phyloP scores from a whole-genome alignment of 2,113 vertebrate species.

The Mionectes macconnelli region DNA sequence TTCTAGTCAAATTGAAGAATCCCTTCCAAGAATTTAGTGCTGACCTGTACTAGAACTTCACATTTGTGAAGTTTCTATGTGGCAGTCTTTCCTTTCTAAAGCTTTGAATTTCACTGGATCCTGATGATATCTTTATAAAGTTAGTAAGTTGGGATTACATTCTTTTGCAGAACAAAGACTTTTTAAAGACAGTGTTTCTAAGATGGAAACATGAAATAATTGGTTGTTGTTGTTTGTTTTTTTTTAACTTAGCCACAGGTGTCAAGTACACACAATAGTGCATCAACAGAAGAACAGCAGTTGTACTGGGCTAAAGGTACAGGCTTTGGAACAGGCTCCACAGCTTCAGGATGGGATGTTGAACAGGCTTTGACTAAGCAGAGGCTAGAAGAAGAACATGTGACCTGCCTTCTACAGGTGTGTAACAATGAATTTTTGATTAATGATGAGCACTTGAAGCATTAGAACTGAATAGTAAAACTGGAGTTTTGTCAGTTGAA shows the following conservation, averaged over 20 bases:
- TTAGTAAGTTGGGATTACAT: neutral
- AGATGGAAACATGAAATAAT: neutral
- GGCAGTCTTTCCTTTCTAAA: neutral
- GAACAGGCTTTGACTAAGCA: constrained; percentile 98
- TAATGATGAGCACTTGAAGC: neutral
- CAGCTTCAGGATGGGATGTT: constrained; percentile 97
- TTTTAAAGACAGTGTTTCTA: neutral
- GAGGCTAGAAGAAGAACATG: constrained; percentile 96
- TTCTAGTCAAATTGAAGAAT: neutral
- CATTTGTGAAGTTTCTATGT: too few species aligned
- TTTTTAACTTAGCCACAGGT: constrained; percentile 81
- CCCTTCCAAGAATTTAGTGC: neutral
- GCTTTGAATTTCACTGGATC: neutral
- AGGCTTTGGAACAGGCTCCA: constrained; percentile 97
- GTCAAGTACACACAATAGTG: constrained; percentile 85
- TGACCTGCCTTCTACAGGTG: constrained; percentile 95
- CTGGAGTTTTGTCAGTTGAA: neutral
- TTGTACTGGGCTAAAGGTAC: constrained; percentile 99
- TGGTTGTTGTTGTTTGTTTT: neutral
- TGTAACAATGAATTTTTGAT: neutral
- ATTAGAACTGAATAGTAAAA: neutral
- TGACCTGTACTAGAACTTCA: neutral
- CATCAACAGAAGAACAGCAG: constrained; percentile 93
- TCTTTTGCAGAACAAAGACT: neutral
- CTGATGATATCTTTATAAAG: neutral